Evolutionary conservation across 2,113 vertebrate genomes (phyloP), one percentile per base, ranked within the genome.

Genomic region (Pterocles gutturalis): DNA sequence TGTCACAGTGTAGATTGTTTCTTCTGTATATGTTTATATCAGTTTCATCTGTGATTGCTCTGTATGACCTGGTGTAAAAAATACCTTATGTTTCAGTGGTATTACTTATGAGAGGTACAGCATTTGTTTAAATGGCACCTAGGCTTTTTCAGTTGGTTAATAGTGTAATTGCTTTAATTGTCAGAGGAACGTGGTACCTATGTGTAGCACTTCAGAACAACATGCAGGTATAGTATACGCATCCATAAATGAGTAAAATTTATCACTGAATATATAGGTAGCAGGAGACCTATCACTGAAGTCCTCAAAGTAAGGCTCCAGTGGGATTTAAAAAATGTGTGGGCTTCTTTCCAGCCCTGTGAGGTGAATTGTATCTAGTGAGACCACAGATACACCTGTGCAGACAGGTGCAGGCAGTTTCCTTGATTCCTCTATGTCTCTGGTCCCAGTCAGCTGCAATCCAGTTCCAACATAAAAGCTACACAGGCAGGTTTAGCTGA

Each of bases 361-460:
- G 90, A 87, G 73, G 83, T 92, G 80, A 96, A 94, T 92, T 94
- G 88, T 88, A 75, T 66, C 38, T 20, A 61, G 58, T 53, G 76
- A 90, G 79, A 90, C 49, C 57, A 54, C 51, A 89, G 89, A 49
- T 84, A 90, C 17, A 43, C 43, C 64, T 81, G 54, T 62, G 76
- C 76, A 91, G 87, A 80, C 92, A 94, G 95, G 94, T 94, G 94
- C 92, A 83, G 70, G 75, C 70, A 22, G 33, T 86, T 92, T 46
- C 55, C 55, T 89, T 14, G 3, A 14, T 29, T 83, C 89, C 83
- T 83, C 67, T 33, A 34, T 17, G 62, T 62, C 83, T 66, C 83
- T 54, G 62, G 31, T 65, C 86, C 71, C 76, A 73, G 76, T 4
- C 0, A 0, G 80, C 41, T 6, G 1, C 54, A 66, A 8, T 20